Conservation (phyloP, 23 tunicate species). For the Phallusia fumigata region DNA sequence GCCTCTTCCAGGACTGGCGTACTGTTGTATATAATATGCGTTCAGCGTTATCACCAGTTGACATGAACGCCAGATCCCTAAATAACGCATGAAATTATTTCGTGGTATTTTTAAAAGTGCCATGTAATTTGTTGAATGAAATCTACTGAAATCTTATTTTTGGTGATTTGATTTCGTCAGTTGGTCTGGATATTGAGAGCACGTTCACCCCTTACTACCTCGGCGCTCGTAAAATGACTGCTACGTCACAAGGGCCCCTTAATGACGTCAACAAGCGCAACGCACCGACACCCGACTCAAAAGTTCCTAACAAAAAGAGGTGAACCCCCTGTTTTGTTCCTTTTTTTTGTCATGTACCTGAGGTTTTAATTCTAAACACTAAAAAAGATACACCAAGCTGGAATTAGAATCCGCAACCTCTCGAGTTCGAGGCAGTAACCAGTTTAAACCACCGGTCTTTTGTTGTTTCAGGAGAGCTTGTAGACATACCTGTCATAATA, state of each 20-base stretch:
- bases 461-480: conserved; percentile 40
- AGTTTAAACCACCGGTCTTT: neutral
- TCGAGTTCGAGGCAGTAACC: neutral
- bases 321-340: neutral
- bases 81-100: no score
- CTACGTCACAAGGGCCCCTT: conserved; percentile 21
- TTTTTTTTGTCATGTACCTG: neutral
- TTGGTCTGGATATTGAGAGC: conserved; percentile 81
- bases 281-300: neutral
- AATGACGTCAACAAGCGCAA: neutral
- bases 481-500: conserved; percentile 52
- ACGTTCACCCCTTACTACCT: conserved; percentile 51
- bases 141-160: no score
- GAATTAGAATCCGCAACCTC: no score
- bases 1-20: no score
- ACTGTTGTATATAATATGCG: no score
- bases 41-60: no score
- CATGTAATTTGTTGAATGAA: no score
- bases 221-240: conserved; percentile 39
- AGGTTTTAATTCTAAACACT: neutral
- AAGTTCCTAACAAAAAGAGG: conserved; percentile 50
- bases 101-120: no score
- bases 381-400: neutral
- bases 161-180: conserved; percentile 23
- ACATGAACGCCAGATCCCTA: no score